Conservation (phyloP, 2,113 vertebrate genomes). For the Myiagra hebetior region DNA sequence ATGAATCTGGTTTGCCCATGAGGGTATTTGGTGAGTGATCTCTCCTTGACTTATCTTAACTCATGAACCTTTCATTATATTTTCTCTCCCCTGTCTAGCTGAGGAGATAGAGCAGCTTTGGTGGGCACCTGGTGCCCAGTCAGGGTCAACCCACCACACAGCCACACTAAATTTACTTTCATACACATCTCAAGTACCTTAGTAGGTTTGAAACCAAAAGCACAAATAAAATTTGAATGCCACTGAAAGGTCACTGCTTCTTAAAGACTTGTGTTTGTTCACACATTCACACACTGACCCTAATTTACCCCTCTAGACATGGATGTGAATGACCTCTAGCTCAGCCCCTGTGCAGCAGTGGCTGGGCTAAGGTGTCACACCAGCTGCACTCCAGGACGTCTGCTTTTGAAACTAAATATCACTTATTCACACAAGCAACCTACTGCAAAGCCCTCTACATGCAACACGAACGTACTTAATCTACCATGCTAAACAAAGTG, state of each 20-base stretch:
- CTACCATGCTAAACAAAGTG: neutral
- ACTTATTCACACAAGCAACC: neutral
- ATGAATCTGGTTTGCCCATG: neutral
- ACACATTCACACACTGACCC: rapidly evolving
- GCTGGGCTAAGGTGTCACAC: neutral
- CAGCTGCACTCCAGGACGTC: neutral
- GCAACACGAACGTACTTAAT: neutral
- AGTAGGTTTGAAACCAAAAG: neutral
- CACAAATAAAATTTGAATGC: neutral
- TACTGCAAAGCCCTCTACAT: neutral
- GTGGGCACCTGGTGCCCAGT: neutral
- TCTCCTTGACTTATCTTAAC: neutral
- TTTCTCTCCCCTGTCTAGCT: neutral
- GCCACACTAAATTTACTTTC: neutral
- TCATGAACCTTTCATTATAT: neutral
- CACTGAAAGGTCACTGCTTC: neutral
- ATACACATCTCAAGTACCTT: neutral
- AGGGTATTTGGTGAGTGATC: neutral
- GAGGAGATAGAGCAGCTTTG: neutral
- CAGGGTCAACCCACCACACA: neutral
- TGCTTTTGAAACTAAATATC: neutral
- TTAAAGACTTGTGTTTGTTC: neutral
- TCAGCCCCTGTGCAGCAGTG: neutral
- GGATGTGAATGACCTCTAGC: neutral
- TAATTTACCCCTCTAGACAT: neutral